phyloP scores from a whole-genome alignment of 2,888 invertebrate species.

The Oligia latruncula region DNA sequence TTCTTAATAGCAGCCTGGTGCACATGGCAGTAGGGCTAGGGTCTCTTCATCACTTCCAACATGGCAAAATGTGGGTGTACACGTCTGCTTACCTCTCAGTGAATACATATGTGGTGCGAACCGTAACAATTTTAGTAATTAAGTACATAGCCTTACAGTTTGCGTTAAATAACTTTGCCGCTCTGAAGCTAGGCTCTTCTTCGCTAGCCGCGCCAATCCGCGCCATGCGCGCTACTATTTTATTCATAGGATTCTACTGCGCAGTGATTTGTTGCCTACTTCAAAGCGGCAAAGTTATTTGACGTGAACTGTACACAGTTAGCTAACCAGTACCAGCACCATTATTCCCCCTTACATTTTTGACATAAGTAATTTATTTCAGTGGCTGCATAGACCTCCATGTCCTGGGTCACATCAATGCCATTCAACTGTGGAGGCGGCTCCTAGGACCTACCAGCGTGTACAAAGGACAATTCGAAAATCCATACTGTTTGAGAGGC shows the following conservation, averaged over 20 bases:
- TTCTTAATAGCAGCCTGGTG: neutral
- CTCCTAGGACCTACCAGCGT: conserved; percentile 98
- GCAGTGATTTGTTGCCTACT: too few species aligned
- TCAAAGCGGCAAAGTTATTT: too few species aligned
- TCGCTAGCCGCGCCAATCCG: too few species aligned
- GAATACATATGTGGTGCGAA: neutral
- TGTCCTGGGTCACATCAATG: conserved; percentile 94
- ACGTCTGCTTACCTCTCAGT: neutral
- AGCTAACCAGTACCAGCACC: neutral
- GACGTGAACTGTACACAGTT: too few species aligned
- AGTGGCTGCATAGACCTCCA: conserved; percentile 96
- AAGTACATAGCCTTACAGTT: too few species aligned
- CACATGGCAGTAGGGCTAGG: neutral
- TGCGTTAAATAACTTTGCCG: too few species aligned
- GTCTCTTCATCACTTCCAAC: neutral
- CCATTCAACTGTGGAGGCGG: conserved; percentile 94
- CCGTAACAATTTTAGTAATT: neutral
- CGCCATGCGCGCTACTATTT: too few species aligned
- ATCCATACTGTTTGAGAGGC: conserved; percentile 95
- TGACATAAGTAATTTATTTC: conserved; percentile 69
- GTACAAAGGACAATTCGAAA: conserved; percentile 93
- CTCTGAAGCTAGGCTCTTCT: too few species aligned
- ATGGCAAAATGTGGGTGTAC: neutral
- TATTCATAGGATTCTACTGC: too few species aligned
- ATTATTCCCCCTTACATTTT: neutral